Evolutionary conservation across 2,113 vertebrate species (phyloP).

Genomic region (Spermophilus dauricus): DNA sequence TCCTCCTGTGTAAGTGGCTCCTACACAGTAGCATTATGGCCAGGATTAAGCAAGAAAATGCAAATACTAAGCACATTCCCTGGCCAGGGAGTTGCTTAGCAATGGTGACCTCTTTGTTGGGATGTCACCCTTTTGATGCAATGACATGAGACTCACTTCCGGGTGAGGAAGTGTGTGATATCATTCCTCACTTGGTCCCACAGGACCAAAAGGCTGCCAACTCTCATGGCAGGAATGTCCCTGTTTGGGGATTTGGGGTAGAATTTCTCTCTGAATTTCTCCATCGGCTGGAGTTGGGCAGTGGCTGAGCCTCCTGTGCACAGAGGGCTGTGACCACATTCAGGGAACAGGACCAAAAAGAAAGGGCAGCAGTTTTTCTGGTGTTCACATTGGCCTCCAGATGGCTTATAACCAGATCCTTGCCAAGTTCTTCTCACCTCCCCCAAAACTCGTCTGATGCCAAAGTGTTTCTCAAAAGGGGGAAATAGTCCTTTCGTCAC

Average conservation of each 20-base stretch:
- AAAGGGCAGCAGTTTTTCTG: not conserved
- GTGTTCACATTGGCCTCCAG: conserved; percentile 23
- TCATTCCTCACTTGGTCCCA: not conserved
- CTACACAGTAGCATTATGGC: fast-evolving
- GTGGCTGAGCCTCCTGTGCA: not conserved
- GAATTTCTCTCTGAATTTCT: conserved; percentile 11
- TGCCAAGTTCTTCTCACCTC: conserved; percentile 56
- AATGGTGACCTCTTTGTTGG: not conserved
- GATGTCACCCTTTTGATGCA: not conserved
- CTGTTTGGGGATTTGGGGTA: not conserved
- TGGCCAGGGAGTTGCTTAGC: not conserved
- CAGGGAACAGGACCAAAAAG: not conserved
- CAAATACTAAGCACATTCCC: not conserved
- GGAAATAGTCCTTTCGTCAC: conserved; percentile 61
- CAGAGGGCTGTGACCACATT: not conserved
- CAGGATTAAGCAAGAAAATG: not conserved
- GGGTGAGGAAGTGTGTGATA: not conserved
- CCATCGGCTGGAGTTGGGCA: not conserved
- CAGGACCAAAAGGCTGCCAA: not conserved
- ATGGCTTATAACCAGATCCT: conserved; percentile 27
- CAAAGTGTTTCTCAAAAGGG: conserved; percentile 75
- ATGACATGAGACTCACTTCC: conserved; percentile 27
- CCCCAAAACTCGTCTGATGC: conserved; percentile 18
- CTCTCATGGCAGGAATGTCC: not conserved
- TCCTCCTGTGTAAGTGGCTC: not conserved